Evolutionary conservation across 2,113 vertebrate species (phyloP).

Genomic region (Brachyistius frenatus): DNA sequence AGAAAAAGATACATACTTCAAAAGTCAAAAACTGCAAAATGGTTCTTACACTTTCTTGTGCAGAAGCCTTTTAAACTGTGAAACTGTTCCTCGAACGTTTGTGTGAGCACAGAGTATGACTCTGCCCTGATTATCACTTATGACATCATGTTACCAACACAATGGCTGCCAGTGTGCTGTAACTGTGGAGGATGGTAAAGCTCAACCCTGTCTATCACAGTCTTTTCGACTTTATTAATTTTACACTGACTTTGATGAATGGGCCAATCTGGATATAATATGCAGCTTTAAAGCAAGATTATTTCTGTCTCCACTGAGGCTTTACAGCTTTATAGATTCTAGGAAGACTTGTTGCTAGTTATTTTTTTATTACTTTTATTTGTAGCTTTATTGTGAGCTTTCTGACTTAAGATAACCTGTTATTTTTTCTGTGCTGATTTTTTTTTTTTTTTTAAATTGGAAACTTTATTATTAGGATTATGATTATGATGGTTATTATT

Average conservation of each 20-base stretch:
- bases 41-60: too few species aligned
- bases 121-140: slow-evolving; percentile 26
- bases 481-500: too few species aligned
- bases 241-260: neutral
- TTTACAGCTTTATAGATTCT: too few species aligned
- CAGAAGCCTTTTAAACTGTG: neutral
- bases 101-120: neutral
- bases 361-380: too few species aligned
- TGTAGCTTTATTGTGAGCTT: too few species aligned
- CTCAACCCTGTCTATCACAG: slow-evolving; percentile 5
- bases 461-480: too few species aligned
- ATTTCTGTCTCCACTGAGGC: too few species aligned
- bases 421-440: too few species aligned
- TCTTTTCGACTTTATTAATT: neutral
- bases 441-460: too few species aligned
- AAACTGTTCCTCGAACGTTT: neutral
- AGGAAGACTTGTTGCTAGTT: too few species aligned
- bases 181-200: neutral
- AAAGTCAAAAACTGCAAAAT: neutral
- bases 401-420: too few species aligned
- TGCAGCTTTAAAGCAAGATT: too few species aligned
- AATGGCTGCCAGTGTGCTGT: slow-evolving; percentile 21
- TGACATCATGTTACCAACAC: slow-evolving; percentile 40
- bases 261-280: neutral
- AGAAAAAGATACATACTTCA: neutral